Evolutionary conservation across 2,113 vertebrate genomes (phyloP).

Genomic region (Isurus oxyrinchus): DNA sequence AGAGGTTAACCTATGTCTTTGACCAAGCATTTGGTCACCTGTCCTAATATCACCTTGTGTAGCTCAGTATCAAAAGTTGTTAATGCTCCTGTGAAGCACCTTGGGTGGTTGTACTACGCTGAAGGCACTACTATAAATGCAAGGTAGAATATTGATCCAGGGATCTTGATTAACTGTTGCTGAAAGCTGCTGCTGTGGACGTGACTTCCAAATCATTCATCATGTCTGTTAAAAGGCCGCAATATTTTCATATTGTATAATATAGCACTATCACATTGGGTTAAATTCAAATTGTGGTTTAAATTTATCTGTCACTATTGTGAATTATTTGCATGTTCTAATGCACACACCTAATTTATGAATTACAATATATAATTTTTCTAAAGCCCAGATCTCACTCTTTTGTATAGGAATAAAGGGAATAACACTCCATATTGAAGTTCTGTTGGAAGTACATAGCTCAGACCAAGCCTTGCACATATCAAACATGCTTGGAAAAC

Average conservation of each 20-base stretch:
- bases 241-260: not conserved
- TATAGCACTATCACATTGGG: not conserved
- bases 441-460: not conserved
- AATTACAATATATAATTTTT: not conserved
- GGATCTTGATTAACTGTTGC: not conserved
- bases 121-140: not conserved
- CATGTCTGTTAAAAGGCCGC: not conserved
- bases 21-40: no score
- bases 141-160: not conserved
- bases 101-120: not conserved
- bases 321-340: not conserved
- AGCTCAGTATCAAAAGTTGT: not conserved
- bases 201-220: not conserved
- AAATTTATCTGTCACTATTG: not conserved
- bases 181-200: not conserved
- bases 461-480: not conserved
- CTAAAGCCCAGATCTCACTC: not conserved
- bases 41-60: not conserved
- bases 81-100: not conserved
- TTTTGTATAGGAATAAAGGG: not conserved
- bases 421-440: not conserved
- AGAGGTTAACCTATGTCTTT: no score
- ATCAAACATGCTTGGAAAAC: conserved; percentile 53
- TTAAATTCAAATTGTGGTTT: not conserved
- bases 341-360: not conserved